phyloP scores from a whole-genome alignment of 2,888 invertebrate species.

The Lasioglossum marginatum region DNA sequence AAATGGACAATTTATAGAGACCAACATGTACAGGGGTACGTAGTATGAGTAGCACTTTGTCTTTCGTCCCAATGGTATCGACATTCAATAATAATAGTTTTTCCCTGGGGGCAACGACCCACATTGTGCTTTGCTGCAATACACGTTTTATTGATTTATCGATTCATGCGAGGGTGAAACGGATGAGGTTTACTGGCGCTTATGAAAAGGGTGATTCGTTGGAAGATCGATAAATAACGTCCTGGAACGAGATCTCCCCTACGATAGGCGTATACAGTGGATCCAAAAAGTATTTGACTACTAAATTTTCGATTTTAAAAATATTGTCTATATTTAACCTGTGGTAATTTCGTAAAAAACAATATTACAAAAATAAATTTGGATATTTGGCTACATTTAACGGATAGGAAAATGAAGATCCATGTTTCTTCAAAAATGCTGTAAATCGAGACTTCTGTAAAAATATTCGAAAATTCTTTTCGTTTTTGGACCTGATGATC shows the following conservation, averaged over 20 bases:
- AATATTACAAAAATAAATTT: too few species aligned
- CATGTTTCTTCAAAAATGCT: too few species aligned
- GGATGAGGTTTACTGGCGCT: conserved; percentile 4
- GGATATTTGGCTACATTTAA: too few species aligned
- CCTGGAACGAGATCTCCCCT: background rate
- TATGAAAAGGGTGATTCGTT: conserved; percentile 16
- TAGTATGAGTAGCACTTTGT: background rate
- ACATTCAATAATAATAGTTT: conserved; percentile 43
- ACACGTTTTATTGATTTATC: conserved; percentile 56
- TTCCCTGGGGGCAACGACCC: conserved; percentile 45
- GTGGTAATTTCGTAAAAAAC: too few species aligned
- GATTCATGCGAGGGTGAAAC: conserved; percentile 42
- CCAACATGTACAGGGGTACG: background rate
- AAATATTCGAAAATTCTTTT: too few species aligned
- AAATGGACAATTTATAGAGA: background rate
- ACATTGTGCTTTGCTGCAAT: conserved; percentile 16
- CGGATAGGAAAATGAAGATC: too few species aligned
- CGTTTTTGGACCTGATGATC: too few species aligned
- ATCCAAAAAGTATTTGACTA: background rate
- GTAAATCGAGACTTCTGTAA: too few species aligned
- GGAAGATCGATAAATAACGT: background rate
- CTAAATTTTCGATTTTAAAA: background rate
- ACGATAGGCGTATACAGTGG: background rate
- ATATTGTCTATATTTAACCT: too few species aligned
- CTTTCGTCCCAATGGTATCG: background rate